A percentile compares a stretch with the other conserved stretches of the same genome.
phyloP scores from a whole-genome alignment of 2,888 invertebrate genomes.

The Philaethria dido region DNA sequence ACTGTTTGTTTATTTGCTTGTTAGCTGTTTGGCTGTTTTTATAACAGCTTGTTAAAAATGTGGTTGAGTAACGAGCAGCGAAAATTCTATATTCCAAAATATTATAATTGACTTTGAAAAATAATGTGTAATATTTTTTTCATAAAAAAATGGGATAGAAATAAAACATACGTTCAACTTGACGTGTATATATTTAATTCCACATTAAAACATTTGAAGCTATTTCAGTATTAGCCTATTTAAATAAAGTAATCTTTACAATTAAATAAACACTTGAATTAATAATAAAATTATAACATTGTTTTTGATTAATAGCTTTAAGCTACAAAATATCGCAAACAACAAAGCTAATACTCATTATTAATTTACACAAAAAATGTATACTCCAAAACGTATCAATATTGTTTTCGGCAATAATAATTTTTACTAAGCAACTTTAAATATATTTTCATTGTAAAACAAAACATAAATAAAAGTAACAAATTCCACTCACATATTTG shows the following conservation, averaged over 20 bases:
- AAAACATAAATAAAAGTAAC: conserved; percentile 1
- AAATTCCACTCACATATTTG: conserved; percentile 7
- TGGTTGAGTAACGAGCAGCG: too few relatives aligned
- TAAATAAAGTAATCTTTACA: conserved; percentile 59
- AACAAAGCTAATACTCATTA: conserved; percentile 1
- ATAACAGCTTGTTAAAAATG: too few relatives aligned
- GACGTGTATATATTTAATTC: conserved; percentile 66
- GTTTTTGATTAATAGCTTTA: conserved; percentile 34
- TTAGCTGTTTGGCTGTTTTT: too few relatives aligned
- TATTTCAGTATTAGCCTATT: conserved; percentile 60
- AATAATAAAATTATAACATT: conserved; percentile 46
- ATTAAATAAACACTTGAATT: conserved; percentile 54
- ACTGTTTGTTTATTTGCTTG: too few relatives aligned
- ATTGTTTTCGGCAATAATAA: not conserved
- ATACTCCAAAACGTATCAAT: conserved; percentile 4
- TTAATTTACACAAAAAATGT: conserved; percentile 15
- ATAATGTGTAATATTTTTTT: not conserved
- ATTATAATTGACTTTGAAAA: too few relatives aligned
- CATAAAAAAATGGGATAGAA: conserved; percentile 6
- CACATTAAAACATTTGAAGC: conserved; percentile 71
- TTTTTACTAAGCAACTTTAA: not conserved
- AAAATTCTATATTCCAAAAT: too few relatives aligned
- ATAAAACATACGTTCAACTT: conserved; percentile 49
- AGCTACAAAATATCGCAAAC: conserved; percentile 35
- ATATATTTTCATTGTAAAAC: not conserved